Evolutionary conservation across 2,113 vertebrate genomes (phyloP).

Genomic region (Hemibagrus wyckioides): DNA sequence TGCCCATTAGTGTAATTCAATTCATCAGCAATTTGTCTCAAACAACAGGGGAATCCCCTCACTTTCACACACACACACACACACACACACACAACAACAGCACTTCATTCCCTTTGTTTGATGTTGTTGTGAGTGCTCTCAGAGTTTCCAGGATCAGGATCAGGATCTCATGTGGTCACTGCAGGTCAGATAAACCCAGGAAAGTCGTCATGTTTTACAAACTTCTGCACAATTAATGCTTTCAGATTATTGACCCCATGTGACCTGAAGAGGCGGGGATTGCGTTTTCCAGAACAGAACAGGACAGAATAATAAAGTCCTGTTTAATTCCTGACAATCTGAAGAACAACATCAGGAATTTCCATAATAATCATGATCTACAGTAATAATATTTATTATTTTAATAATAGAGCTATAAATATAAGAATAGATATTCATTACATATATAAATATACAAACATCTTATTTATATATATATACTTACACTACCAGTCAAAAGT

Average conservation of each 20-base stretch:
- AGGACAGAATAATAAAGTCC: neutral
- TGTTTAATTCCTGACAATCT: neutral
- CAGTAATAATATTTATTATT: neutral
- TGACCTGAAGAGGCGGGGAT: neutral
- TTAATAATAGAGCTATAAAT: no score
- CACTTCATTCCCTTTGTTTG: neutral
- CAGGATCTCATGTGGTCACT: neutral
- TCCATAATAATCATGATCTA: neutral
- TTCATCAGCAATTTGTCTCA: conserved; percentile 41
- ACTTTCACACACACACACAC: neutral
- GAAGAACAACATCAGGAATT: neutral
- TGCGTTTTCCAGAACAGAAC: neutral
- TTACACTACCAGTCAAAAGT: no score
- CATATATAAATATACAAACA: no score
- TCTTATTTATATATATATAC: no score
- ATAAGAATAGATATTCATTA: no score
- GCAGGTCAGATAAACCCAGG: neutral
- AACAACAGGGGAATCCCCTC: conserved; percentile 28
- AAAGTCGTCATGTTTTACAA: neutral
- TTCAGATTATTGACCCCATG: neutral
- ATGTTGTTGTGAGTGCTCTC: neutral
- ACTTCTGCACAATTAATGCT: neutral
- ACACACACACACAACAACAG: conserved; percentile 10
- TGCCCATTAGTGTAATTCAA: conserved; percentile 52
- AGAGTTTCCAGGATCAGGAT: neutral